Evolutionary conservation across 1,140 invertebrate species (phyloP), one percentile per base, ranked within the genome.

Genomic region (Daktulosphaira vitifoliae): DNA sequence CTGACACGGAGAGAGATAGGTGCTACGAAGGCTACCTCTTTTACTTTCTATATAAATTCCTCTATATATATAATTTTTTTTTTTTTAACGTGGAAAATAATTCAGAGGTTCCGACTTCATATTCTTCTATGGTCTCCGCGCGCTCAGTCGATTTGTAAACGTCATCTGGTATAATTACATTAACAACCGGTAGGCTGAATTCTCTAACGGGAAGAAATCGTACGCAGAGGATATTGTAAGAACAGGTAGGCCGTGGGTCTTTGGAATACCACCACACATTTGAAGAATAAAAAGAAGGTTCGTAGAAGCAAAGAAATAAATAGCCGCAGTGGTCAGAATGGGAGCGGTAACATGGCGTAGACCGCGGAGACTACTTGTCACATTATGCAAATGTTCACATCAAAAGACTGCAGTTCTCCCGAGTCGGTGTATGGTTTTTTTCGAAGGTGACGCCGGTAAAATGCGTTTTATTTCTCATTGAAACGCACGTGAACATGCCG

Each of bases 151-250:
- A 62, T 62, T 62, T 62, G 56, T 62, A 46, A 62, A 62, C 56
- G 56, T 62, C 56, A 62, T 62, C 26, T 39, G 11, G 56, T 22
- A 62, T 62, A 62, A 62, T 62, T 59, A 59, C 56, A 46, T 62
- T 42, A 25, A 44, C 53, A 26, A 42, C 38, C 53, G 38, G 53
- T 56, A 56, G 37, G 42, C 42, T 56, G 20, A 56, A 56, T 65
- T 65, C 38, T 37, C 3, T 56, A 33, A 33, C 11, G 29, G 29
- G 29, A 11, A 6, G 11, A 33, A 33, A 33, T 33, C 5, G 11
- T 33, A 33, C 29, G 11, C 29, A 33, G 29, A 11, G 11, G 29
- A 11, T 33, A 33, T 11, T 33, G 29, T 33, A 33, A 33, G 11
- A 33, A 11, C 11, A 5, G n/a, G n/a, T n/a, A n/a, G n/a, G 29